Evolutionary conservation across 1,140 invertebrate genomes (phyloP), one percentile per base, ranked within the genome.

Genomic region (Scaptodrosophila lebanonensis): DNA sequence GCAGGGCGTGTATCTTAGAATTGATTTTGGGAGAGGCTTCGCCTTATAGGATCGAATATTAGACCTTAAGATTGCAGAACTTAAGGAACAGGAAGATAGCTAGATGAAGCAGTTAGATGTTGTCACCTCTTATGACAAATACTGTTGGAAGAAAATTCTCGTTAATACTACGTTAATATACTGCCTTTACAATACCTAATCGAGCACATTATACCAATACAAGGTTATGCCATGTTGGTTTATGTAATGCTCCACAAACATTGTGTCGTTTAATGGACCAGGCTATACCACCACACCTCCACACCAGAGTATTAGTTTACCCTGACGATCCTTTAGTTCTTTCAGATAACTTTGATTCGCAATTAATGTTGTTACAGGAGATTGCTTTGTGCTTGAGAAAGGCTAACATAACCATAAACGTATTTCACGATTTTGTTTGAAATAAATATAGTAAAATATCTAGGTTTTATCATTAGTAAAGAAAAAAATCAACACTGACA

Each of bases 311-410:
- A 0, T 84, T 83, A 29, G 61, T 61, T 2, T 85, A 89, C 51
- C 27, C 90, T 0, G 89, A 91, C 67, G 89, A 91, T 50, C 69
- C 89, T 1, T 49, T 90, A 0, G 60, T 90, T 6, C 73, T 83
- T 17, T 76, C 65, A 2, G 50, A 68, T 8, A 82, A 60, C 9
- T 86, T 86, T 42, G 79, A 88, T 5, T 68, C 87, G 7, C 89
- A 90, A 54, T 47, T 90, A 0, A 15, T 54, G 17, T 45, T 87
- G 25, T 27, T 89, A 0, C 18, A 16, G 25, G 39, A 48, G 27
- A 25, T 65, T 15, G 42, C 53, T 7, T 9, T 38, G 4, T 42
- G 40, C 15, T 38, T 65, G 16, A 25, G 36, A n/a, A n/a, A n/a
- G n/a, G n/a, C n/a, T n/a, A n/a, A n/a, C n/a, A 8, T 25, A 4